A percentile compares a stretch with the other conserved stretches of the same genome.
Evolutionary conservation across 2,113 vertebrate genomes (phyloP).

Genomic region (Dicrurus megarhynchus): DNA sequence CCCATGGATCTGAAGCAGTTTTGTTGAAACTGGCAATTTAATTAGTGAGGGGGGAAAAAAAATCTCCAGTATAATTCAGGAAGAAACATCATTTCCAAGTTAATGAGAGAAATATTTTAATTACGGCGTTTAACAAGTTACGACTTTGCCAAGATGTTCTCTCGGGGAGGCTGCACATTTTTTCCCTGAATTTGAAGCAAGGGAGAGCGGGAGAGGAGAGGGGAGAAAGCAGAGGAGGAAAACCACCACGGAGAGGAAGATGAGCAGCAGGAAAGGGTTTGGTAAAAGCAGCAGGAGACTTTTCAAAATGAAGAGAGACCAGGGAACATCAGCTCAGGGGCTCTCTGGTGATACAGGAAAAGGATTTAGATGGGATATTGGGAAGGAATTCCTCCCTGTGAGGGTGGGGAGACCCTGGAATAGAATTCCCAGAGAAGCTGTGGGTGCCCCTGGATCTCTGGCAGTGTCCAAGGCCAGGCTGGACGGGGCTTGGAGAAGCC

Average conservation of each 20-base stretch:
- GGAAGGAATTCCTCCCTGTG: neutral
- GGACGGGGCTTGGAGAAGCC: neutral
- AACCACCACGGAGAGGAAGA: neutral
- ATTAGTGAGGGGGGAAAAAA: neutral
- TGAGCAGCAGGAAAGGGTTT: neutral
- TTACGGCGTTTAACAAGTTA: slow-evolving; percentile 60
- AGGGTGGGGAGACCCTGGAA: neutral
- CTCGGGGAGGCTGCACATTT: neutral
- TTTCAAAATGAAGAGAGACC: rapidly evolving
- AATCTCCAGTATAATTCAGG: slow-evolving; percentile 33
- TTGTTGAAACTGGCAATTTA: slow-evolving; percentile 65
- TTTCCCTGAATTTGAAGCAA: neutral
- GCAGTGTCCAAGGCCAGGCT: rapidly evolving
- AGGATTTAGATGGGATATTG: neutral
- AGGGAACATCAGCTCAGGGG: rapidly evolving
- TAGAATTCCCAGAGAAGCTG: neutral
- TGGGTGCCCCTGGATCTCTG: neutral
- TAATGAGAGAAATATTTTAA: slow-evolving; percentile 76
- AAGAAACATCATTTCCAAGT: slow-evolving; percentile 44
- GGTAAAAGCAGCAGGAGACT: neutral
- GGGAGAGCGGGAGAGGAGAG: neutral
- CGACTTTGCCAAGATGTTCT: slow-evolving; percentile 7
- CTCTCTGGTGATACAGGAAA: rapidly evolving
- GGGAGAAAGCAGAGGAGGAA: neutral
- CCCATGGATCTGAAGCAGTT: neutral